Conservation (phyloP, 2,888 invertebrate genomes). For the Lasioglossum lativentre region DNA sequence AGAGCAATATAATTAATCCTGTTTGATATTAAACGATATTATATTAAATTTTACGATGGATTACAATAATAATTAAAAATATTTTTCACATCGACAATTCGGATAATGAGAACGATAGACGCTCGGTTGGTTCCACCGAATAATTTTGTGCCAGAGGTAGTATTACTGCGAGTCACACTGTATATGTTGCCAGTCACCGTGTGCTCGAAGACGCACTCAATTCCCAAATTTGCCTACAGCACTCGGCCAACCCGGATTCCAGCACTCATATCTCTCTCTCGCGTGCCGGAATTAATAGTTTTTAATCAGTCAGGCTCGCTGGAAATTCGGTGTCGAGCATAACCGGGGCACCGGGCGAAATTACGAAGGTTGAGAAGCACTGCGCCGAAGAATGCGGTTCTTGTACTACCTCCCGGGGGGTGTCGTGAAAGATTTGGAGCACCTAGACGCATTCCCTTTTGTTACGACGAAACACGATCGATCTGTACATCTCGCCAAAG, state of each 20-base stretch:
- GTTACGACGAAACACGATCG: constrained; percentile 37
- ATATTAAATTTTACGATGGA: no score
- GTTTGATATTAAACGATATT: no score
- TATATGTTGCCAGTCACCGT: background rate
- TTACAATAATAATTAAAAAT: no score
- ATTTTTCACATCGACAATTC: no score
- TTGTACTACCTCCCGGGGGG: constrained; percentile 1
- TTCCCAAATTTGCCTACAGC: background rate
- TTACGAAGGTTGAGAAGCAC: constrained; percentile 32
- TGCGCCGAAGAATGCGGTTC: constrained; percentile 42
- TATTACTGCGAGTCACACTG: background rate
- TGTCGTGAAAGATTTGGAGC: constrained; percentile 34
- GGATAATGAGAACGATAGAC: background rate
- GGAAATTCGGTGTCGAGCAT: constrained; percentile 19
- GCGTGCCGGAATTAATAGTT: constrained; percentile 9
- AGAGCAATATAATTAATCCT: no score
- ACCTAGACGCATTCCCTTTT: constrained; percentile 22
- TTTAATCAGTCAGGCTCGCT: constrained; percentile 4
- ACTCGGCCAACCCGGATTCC: background rate
- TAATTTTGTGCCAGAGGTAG: background rate
- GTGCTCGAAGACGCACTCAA: background rate
- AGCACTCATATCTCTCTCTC: background rate
- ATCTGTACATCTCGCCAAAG: constrained; percentile 18
- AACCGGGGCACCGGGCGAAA: background rate
- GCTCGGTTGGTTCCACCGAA: background rate